Evolutionary conservation across 2,113 vertebrate genomes (phyloP).

Genomic region (Platichthys flesus): DNA sequence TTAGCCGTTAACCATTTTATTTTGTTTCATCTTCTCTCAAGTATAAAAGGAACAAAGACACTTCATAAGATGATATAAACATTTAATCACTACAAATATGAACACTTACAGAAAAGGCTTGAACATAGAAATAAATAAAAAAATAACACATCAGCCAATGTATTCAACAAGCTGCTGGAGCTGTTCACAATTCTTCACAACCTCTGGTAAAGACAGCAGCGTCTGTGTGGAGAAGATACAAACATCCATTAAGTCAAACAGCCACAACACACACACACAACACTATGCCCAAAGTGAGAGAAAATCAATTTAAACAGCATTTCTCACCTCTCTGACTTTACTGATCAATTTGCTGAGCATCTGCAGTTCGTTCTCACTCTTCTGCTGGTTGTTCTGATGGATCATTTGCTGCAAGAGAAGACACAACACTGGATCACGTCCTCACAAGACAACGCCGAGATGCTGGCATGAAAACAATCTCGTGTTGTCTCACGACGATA

Average conservation of each 20-base stretch:
- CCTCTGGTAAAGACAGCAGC: constrained; percentile 74
- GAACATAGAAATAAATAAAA: constrained; percentile 35
- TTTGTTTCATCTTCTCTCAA: neutral
- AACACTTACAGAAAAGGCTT: constrained; percentile 6
- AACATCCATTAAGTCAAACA: neutral
- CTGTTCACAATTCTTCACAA: constrained; percentile 69
- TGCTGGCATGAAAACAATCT: neutral
- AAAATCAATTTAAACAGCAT: neutral
- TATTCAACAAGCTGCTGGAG: constrained; percentile 77
- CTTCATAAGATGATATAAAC: neutral
- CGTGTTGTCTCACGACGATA: neutral
- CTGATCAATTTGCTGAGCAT: constrained; percentile 85
- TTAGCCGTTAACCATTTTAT: neutral
- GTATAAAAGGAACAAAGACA: neutral
- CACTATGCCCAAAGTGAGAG: neutral
- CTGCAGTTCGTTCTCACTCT: constrained; percentile 85
- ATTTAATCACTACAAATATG: constrained; percentile 18
- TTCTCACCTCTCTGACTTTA: constrained; percentile 84
- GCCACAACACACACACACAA: neutral
- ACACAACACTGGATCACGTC: neutral
- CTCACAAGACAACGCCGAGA: neutral
- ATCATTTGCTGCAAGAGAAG: constrained; percentile 82
- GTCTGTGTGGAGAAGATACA: constrained; percentile 61
- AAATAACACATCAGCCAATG: constrained; percentile 63
- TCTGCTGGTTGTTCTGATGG: constrained; percentile 85